phyloP scores from a whole-genome alignment of 2,113 vertebrate species.

The Phaethornis superciliosus region DNA sequence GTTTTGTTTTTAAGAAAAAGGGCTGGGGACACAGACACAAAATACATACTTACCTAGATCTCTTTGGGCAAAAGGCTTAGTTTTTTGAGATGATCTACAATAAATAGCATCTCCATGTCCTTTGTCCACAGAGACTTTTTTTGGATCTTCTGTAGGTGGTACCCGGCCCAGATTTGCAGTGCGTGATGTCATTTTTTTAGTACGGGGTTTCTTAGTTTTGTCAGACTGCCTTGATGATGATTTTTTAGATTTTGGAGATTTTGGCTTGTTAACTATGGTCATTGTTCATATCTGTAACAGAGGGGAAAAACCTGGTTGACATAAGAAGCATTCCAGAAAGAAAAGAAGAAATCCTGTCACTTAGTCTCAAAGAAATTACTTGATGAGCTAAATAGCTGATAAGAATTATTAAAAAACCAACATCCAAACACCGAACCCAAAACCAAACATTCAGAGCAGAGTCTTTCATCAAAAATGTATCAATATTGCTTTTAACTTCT shows the following conservation, averaged over 20 bases:
- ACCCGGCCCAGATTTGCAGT: conserved; percentile 86
- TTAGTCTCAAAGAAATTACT: neutral
- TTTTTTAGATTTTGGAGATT: conserved; percentile 90
- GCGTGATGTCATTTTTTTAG: conserved; percentile 90
- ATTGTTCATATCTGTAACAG: conserved; percentile 92
- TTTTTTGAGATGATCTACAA: conserved; percentile 84
- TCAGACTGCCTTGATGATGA: conserved; percentile 80
- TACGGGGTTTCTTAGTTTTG: conserved; percentile 81
- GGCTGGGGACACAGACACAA: neutral
- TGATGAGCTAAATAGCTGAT: neutral
- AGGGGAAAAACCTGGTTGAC: conserved; percentile 6
- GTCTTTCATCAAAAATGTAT: neutral
- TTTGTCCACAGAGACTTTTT: conserved; percentile 83
- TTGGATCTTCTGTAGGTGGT: conserved; percentile 84
- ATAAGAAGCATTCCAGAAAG: neutral
- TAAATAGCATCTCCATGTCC: conserved; percentile 89
- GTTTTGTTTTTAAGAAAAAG: neutral
- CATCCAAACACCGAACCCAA: neutral
- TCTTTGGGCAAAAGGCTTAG: conserved; percentile 79
- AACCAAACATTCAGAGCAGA: neutral
- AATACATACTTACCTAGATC: conserved; percentile 83
- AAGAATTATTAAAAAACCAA: neutral
- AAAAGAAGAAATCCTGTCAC: neutral
- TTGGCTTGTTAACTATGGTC: conserved; percentile 97
- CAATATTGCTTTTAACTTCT: neutral